phyloP scores from a whole-genome alignment of 2,888 invertebrate species.

The Proisotoma minuta region DNA sequence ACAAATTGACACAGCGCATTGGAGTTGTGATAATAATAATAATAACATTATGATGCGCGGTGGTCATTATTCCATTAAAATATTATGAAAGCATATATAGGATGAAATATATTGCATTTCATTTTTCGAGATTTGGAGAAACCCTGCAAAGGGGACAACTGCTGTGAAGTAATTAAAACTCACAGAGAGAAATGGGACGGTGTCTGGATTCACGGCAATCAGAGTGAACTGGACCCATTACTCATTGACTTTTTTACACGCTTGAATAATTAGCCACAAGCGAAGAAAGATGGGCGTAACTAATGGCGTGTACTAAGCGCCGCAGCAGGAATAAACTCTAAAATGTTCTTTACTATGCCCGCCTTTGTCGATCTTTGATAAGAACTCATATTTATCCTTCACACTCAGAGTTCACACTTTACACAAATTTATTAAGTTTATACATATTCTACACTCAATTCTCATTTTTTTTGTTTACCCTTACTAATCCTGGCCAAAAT shows the following conservation, averaged over 20 bases:
- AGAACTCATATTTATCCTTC: constrained; percentile 12
- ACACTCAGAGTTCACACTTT: neutral
- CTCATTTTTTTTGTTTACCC: too few species aligned
- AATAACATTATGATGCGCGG: constrained; percentile 5
- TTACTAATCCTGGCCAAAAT: too few species aligned
- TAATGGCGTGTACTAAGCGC: constrained; percentile 43
- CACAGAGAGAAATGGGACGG: constrained; percentile 43
- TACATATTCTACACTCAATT: too few species aligned
- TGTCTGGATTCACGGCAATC: neutral
- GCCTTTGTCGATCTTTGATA: constrained; percentile 26
- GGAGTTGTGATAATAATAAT: too few species aligned
- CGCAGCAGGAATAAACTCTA: constrained; percentile 42
- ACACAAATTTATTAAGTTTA: neutral
- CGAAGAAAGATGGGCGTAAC: constrained; percentile 46
- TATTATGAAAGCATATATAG: neutral
- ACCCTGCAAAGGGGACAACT: constrained; percentile 30
- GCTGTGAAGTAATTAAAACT: constrained; percentile 48
- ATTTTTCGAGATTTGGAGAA: neutral
- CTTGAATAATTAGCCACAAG: constrained; percentile 46
- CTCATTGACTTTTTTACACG: constrained; percentile 43
- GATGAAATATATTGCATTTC: neutral
- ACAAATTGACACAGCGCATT: constrained; percentile 1
- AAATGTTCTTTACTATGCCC: constrained; percentile 35
- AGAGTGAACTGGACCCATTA: constrained; percentile 38
- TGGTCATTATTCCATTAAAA: constrained; percentile 5